Base-by-base conservation (phyloP, 2,113 vertebrate species). In the Grammomys dolichurus region DNA sequence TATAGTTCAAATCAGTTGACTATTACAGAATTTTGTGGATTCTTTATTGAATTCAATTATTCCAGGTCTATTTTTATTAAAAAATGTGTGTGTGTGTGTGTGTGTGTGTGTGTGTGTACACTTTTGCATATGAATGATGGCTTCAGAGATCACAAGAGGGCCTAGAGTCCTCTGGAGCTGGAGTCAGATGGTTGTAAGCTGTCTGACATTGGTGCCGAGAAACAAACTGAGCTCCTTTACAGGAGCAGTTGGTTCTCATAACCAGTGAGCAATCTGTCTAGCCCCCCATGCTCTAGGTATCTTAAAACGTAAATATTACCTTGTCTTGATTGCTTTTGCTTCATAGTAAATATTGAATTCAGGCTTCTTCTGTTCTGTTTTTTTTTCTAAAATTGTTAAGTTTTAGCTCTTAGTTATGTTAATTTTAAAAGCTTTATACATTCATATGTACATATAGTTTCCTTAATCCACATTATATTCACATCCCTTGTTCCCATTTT, bases 331-430 rank as follows among this genome's bases (percentile, higher is more conserved):
- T 89, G 40, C 20, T 91, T 51, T 43, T 81, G 33, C 58, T 86
- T 89, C 89, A 76, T 65, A 91, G 13, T 65, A 86, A 95, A 81
- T 90, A 75, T 87, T 92, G 28, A 95, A 76, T 77, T 65, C 48
- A 73, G 22, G 2, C 31, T 69, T 82, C 40, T 36, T 69, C 8
- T 89, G 67, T 28, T 75, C 14, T 90, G 67, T 56, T 94, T 91
- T 58, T 90, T 91, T 58, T 90, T 46, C 14, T 63, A 48, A 72
- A 92, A 51, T 16, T 43, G 24, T 90, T 72, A 87, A 58, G 11
- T 81, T 81, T 94, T 51, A 80, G 4, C 65, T 51, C 63, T 96
- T 95, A 85, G n/a, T 26, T 77, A 43, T 84, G 75, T 87, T 51
- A 26, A 19, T 84, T 87, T 63, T 48, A 65, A 93, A 91, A 43